phyloP scores from a whole-genome alignment of 2,888 invertebrate genomes.

The Pterostichus niger region DNA sequence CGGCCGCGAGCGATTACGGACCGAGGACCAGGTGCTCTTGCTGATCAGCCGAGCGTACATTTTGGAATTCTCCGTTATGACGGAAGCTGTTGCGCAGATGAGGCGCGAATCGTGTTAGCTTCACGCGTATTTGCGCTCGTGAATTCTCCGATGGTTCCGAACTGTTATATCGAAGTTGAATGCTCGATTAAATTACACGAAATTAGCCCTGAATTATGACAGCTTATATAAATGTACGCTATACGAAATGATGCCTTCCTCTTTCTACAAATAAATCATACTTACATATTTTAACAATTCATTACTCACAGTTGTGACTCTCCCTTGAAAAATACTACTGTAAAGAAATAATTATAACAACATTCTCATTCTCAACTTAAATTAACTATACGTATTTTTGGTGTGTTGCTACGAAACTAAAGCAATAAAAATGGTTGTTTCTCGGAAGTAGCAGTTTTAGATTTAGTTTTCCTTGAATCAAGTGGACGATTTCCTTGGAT shows the following conservation, averaged over 20 bases:
- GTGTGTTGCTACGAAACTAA: background rate
- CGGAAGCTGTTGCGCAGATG: constrained; percentile 49
- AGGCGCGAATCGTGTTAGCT: constrained; percentile 31
- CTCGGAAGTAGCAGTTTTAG: constrained; percentile 26
- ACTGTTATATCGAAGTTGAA: constrained; percentile 21
- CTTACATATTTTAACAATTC: too few relatives aligned
- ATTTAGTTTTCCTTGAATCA: constrained; percentile 25
- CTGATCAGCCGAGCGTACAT: constrained; percentile 52
- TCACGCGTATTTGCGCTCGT: constrained; percentile 39
- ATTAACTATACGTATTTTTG: background rate
- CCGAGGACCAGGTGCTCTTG: constrained; percentile 33
- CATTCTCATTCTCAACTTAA: too few relatives aligned
- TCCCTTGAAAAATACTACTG: too few relatives aligned
- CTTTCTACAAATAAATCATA: too few relatives aligned
- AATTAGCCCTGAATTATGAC: constrained; percentile 7
- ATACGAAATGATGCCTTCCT: too few relatives aligned
- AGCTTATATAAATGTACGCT: background rate
- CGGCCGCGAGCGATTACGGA: constrained; percentile 34
- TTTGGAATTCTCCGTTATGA: constrained; percentile 63
- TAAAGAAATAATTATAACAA: too few relatives aligned
- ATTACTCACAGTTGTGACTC: too few relatives aligned
- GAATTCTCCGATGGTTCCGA: constrained; percentile 7
- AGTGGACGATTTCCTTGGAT: constrained; percentile 26
- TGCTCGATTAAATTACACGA: background rate
- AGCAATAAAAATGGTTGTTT: background rate